Evolutionary conservation across 1,140 invertebrate genomes (phyloP), one percentile per base, ranked within the genome.

Genomic region (Chelonus insularis): DNA sequence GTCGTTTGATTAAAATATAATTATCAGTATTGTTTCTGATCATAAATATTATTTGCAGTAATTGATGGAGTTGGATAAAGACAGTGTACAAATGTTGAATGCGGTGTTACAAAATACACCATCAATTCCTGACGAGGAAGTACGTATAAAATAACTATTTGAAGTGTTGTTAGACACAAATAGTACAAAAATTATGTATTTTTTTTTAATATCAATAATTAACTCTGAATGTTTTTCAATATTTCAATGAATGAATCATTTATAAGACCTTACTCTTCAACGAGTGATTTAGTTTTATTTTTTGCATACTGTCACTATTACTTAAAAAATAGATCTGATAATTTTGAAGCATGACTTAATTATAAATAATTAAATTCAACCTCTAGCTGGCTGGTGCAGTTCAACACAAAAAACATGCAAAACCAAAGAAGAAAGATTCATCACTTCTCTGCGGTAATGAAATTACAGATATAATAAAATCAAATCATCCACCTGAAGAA

Each of bases 401-500:
- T 21, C 51, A 55, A 0, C 25, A 21, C 8, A 61, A 61, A 37
- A 45, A 74, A 72, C 52, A 62, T 7, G 54, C 60, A 34, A 78
- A 82, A 54, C 73, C 80, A 50, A 77, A 77, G 4, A 78, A 78
- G 37, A 87, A 85, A 64, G 85, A 86, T 64, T 55, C 51, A 11
- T 20, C 51, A 14, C 54, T 47, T 29, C 16, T 55, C 16, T 47
- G 45, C 18, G 59, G 86, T 84, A 85, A 86, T 37, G 84, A 84
- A 70, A 82, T 81, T 62, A 71, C 86, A 90, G 67, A 91, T 74
- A 85, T 93, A 52, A 77, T 93, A 58, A 89, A 89, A 80, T 85
- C 86, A 2, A 74, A 93, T n/a, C 78, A 86, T 32, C 85, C 83
- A n/a, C 67, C 85, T 1, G 91, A 94, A 68, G 90, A 93, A 63